Base-by-base conservation (phyloP, 2,888 invertebrate species). In the Dynastes maya region DNA sequence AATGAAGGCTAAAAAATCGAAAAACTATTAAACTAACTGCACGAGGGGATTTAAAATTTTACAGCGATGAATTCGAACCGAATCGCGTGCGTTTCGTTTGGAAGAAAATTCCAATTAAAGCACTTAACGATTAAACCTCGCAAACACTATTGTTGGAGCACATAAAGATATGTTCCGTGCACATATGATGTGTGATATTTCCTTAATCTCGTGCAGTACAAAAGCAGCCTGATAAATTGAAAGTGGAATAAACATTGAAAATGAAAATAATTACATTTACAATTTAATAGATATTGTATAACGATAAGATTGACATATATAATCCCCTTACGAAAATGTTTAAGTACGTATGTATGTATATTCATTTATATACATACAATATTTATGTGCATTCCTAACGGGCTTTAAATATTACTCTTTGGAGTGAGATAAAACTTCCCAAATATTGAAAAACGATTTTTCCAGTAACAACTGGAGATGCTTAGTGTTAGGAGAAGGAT, bases 221-320 rank as follows among this genome's bases (percentile, higher is more conserved):
- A 6, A 49, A n/a, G 71, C 40, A 40, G 65, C 5, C 65, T 65
- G 65, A 65, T 65, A 65, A 65, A 65, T 65, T 8, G 32, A 37
- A n/a, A 71, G n/a, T 37, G 55, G 29, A 55, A 71, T 58, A 55
- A 32, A 37, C 53, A 71, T 55, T 55, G 71, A 37, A 71, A 71
- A 55, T 2, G 55, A 71, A 37, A 71, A 71, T 32, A 71, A 71
- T 71, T 71, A 55, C 71, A 55, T 53, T 71, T 11, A 71, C 55
- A 32, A 16, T 71, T 71, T 71, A 37, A 58, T 37, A 65, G 71
- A 55, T 71, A 71, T 55, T 45, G 45, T 71, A 49, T 53, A 32
- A 32, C 32, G 71, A 71, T 71, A 71, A 71, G 71, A 71, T 71
- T 55, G 71, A 71, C 55, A 55, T 13, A 37, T 55, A 29, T 71